Conservation (phyloP, 2,113 vertebrate species). For the Lanius collurio region DNA sequence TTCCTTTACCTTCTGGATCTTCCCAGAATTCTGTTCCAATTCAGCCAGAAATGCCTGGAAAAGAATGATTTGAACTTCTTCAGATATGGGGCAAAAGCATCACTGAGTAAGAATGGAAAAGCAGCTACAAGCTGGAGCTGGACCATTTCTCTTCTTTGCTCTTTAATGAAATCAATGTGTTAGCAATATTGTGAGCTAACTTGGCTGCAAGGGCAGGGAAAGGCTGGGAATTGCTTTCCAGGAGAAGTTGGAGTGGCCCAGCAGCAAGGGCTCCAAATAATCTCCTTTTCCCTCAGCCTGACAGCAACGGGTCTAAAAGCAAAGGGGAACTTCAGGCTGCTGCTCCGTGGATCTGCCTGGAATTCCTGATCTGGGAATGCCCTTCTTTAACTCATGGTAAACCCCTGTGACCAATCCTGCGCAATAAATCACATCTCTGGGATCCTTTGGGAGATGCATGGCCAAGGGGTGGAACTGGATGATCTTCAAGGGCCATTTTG, state of each 20-base stretch:
- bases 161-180: neutral
- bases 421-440: fast-evolving
- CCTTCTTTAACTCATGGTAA: neutral
- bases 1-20: slow-evolving; percentile 88
- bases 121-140: neutral
- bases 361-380: neutral
- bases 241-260: neutral
- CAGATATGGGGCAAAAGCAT: neutral
- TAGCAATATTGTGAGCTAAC: neutral
- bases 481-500: neutral
- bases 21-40: slow-evolving; percentile 85
- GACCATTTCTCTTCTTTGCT: neutral
- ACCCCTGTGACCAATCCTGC: fast-evolving
- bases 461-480: neutral
- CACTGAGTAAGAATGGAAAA: neutral
- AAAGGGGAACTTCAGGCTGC: neutral
- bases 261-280: neutral
- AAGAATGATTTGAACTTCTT: neutral
- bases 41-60: slow-evolving; percentile 88
- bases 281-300: neutral
- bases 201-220: neutral
- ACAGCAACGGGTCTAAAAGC: neutral
- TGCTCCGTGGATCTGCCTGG: neutral
- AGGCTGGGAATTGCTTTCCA: neutral
- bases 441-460: neutral